Base-by-base conservation (phyloP, 1,140 invertebrate genomes). In the Anoplophora glabripennis region DNA sequence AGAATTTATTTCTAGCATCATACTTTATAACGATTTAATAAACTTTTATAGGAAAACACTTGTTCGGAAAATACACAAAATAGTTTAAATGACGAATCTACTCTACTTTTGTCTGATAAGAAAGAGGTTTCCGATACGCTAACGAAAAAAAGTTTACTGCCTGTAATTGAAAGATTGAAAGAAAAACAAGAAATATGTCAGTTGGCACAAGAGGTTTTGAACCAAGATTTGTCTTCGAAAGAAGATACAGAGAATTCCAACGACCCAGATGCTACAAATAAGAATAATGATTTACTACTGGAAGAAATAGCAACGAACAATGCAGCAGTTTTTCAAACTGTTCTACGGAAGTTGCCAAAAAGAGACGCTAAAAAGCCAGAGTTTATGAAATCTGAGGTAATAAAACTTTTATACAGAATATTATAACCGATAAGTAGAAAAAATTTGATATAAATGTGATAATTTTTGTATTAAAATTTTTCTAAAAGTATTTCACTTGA, bases 261-360 rank as follows among this genome's bases (percentile, higher is more conserved):
- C 14, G 57, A 51, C 11, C 35, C 17, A 9, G 10, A 42, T 4
- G 45, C 37, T 10, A 36, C 38, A 12, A 36, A 11, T 28, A 40
- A 57, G 17, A 55, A 53, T 44, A 67, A 57, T 46, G 47, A 61
- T 38, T 28, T 69, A 2, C 18, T 66, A 41, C 42, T 71, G 34
- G 63, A 71, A 44, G 53, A 63, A 46, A 72, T 72, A 10, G 64
- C 63, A 3, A 60, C 48, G 9, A 67, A 59, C 12, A 47, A 52
- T 18, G 57, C 63, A 2, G 68, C 57, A 17, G 53, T 69, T 4
- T 72, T 71, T 55, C 70, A 72, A 54, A 72, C 69, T 34, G 33
- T 61, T 28, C 17, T 65, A 15, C 15, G 52, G 21, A 48, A 42
- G 11, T 38, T 17, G 10, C 17, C 36, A 28, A 46, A 47, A 40